These are phyloP conservation scores for Panagrolaimus sp. DNA, from an alignment of 1,140 invertebrate species.

Conservation along the genomic window DNA sequence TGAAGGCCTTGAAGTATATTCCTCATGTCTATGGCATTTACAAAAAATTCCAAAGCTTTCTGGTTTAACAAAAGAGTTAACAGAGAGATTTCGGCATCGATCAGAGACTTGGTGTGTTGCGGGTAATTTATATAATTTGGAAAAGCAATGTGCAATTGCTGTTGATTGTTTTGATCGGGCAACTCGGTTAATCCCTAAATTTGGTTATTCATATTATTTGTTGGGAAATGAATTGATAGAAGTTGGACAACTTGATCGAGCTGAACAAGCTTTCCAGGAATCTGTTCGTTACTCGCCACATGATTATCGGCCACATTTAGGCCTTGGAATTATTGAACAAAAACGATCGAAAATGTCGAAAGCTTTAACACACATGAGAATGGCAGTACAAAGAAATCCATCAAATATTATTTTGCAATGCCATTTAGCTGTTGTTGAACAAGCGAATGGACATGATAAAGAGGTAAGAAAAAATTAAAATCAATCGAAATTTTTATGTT, in stretches of 20 bases:
- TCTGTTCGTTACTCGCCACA: neutral
- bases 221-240: neutral
- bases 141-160: neutral
- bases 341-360: neutral
- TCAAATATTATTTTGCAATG: conserved; percentile 5
- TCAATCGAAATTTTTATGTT: too few relatives aligned
- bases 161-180: conserved; percentile 9
- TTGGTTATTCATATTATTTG: conserved; percentile 3
- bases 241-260: neutral
- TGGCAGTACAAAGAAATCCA: neutral
- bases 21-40: neutral
- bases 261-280: neutral
- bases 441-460: too few relatives aligned
- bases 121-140: conserved; percentile 7
- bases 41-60: neutral
- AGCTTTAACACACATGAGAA: neutral
- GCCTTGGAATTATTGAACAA: conserved; percentile 2
- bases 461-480: too few relatives aligned
- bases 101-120: neutral
- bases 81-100: neutral
- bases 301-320: neutral
- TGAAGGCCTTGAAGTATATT: neutral
- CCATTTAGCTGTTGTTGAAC: neutral
- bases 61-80: neutral
- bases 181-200: neutral